Base-by-base conservation (phyloP, 1,140 invertebrate genomes). In the Diuraphis noxia region DNA sequence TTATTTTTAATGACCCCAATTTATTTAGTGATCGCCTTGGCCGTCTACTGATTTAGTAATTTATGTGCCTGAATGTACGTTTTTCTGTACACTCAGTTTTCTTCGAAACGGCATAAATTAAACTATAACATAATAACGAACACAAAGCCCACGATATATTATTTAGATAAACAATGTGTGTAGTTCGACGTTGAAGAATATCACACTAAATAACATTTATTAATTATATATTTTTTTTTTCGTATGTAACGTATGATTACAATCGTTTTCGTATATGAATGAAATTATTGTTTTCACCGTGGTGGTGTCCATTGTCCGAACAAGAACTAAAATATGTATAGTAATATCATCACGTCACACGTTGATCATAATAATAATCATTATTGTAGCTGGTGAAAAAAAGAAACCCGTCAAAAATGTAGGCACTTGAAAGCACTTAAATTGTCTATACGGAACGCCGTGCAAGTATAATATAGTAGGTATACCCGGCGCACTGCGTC, bases 381-480 rank as follows among this genome's bases (percentile, higher is more conserved):
- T 72, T n/a, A 63, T 63, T 72, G n/a, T n/a, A 72, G n/a, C 25
- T 10, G 19, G 30, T 43, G 82, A 34, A 43, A 84, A 38, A 34
- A 38, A n/a, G n/a, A 23, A 38, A 40, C 21, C 46, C 84, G 34
- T 30, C 30, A 72, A 72, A 72, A 30, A 43, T n/a, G n/a, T n/a
- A 49, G 49, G 41, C 89, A 52, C 41, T 82, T 36, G 41, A 49
- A 81, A 49, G 89, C 77, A 82, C 72, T 91, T 91, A 91, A 91
- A 91, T 91, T 91, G 89, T 82, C 89, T 91, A 91, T 81, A 77
- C 72, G 41, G 36, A 79, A 79, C 89, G 89, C 89, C 89, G 89
- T 91, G 88, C 21, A 34, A 43, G 41, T n/a, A n/a, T 72, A n/a
- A n/a, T n/a, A n/a, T n/a, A n/a, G n/a, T n/a, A n/a, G n/a, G n/a